A percentile compares a stretch with the other conserved stretches of the same genome.
Evolutionary conservation across 2,888 invertebrate genomes (phyloP).

Genomic region (Lepidonotus clava): DNA sequence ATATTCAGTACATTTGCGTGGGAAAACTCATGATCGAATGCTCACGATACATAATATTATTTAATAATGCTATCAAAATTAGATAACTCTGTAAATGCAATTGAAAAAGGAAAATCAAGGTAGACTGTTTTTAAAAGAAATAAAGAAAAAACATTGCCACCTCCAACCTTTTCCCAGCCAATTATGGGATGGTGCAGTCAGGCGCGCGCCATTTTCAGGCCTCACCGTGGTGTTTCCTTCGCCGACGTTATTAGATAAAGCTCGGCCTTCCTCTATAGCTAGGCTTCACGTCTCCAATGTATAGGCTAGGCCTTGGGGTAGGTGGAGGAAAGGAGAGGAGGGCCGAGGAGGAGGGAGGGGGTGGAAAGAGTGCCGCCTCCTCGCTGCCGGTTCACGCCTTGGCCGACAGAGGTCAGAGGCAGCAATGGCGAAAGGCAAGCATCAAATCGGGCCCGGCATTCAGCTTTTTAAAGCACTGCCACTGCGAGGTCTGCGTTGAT

Average conservation of each 20-base stretch:
- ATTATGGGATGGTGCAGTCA: too few species aligned
- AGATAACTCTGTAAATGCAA: too few species aligned
- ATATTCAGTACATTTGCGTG: too few species aligned
- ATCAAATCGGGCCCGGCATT: neutral
- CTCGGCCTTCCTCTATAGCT: neutral
- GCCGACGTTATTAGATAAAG: constrained; percentile 12
- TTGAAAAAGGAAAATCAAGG: too few species aligned
- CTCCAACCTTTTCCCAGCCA: constrained; percentile 6
- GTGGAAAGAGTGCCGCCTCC: neutral
- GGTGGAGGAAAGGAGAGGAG: neutral
- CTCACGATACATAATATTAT: too few species aligned
- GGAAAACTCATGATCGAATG: too few species aligned
- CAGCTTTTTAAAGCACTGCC: constrained; percentile 1
- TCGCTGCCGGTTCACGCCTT: neutral
- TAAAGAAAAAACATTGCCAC: neutral
- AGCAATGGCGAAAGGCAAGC: neutral
- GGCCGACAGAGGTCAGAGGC: neutral
- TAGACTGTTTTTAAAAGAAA: neutral
- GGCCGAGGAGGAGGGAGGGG: neutral
- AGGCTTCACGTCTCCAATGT: neutral
- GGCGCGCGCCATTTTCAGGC: too few species aligned
- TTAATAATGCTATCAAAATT: too few species aligned
- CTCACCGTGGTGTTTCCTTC: neutral
- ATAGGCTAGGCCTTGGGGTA: neutral
- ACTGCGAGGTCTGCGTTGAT: constrained; percentile 39